Evolutionary conservation across 2,113 vertebrate species (phyloP).

Genomic region (Garra rufa): DNA sequence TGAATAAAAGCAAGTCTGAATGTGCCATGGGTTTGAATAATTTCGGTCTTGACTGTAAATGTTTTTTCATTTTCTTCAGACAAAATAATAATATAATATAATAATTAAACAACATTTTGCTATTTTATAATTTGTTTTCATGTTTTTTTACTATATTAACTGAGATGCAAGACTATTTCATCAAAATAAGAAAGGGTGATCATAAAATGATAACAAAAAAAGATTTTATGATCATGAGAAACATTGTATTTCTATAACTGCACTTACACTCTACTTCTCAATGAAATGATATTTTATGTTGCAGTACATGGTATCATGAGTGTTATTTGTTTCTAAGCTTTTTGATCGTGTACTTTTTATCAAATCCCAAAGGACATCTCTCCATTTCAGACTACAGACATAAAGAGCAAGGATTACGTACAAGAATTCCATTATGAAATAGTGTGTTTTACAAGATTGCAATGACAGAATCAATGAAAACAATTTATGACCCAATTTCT

Average conservation of each 20-base stretch:
- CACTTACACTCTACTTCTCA: not conserved
- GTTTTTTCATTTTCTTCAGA: too few relatives aligned
- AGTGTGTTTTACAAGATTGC: conserved; percentile 67
- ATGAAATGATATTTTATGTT: not conserved
- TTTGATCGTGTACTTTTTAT: not conserved
- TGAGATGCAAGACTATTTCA: too few relatives aligned
- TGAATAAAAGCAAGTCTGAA: too few relatives aligned
- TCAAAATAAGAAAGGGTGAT: too few relatives aligned
- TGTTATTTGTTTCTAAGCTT: conserved; percentile 5
- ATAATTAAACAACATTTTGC: not conserved
- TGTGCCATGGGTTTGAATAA: too few relatives aligned
- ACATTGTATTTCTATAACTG: not conserved
- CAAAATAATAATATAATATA: too few relatives aligned
- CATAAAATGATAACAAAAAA: too few relatives aligned
- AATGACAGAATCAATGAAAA: conserved; percentile 77
- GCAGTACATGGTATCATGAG: not conserved
- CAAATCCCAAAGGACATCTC: conserved; percentile 39
- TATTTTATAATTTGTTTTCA: not conserved
- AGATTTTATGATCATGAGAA: not conserved
- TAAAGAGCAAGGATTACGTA: conserved; percentile 45
- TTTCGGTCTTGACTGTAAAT: too few relatives aligned
- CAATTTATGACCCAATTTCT: conserved; percentile 67
- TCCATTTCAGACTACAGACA: conserved; percentile 46
- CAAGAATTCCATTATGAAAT: conserved; percentile 71
- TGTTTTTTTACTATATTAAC: not conserved